Percentiles rank a stretch among this genome's conserved stretches.
Conservation (phyloP, 2,113 vertebrate species). For the Dicaeum eximium region DNA sequence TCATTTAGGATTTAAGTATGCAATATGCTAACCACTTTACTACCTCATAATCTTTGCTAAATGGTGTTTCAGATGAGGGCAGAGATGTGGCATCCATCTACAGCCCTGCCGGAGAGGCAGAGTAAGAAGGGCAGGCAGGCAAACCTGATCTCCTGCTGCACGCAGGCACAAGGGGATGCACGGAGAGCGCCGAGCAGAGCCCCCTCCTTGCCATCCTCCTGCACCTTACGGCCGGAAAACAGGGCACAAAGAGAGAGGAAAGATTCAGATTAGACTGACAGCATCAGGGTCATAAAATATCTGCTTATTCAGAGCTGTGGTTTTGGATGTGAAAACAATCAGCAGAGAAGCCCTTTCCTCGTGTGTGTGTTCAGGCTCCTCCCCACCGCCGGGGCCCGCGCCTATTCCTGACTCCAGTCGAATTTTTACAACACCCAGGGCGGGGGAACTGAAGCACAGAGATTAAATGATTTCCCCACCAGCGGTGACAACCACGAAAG, state of each 20-base stretch:
- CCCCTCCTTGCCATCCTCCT: not conserved
- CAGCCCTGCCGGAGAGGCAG: not conserved
- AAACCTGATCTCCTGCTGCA: not conserved
- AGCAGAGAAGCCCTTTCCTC: not conserved
- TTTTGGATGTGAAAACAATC: not conserved
- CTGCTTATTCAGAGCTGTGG: not conserved
- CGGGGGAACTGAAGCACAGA: not conserved
- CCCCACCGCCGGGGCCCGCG: accelerated
- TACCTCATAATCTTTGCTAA: not conserved
- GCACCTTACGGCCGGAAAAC: not conserved
- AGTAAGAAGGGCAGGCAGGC: not conserved
- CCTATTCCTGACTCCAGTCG: accelerated
- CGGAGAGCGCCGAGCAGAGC: not conserved
- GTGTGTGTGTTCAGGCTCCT: not conserved
- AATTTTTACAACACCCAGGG: not conserved
- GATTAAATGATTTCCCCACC: not conserved
- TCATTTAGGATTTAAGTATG: not conserved
- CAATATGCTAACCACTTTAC: not conserved
- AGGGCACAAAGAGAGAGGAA: not conserved
- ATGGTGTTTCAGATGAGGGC: not conserved
- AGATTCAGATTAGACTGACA: not conserved
- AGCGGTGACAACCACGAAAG: not conserved
- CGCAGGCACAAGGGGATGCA: not conserved
- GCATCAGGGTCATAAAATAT: not conserved
- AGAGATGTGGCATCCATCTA: not conserved